A percentile compares a stretch with the other conserved stretches of the same genome.
Evolutionary conservation across 1,140 invertebrate species (phyloP).

Genomic region (Bicyclus anynana): DNA sequence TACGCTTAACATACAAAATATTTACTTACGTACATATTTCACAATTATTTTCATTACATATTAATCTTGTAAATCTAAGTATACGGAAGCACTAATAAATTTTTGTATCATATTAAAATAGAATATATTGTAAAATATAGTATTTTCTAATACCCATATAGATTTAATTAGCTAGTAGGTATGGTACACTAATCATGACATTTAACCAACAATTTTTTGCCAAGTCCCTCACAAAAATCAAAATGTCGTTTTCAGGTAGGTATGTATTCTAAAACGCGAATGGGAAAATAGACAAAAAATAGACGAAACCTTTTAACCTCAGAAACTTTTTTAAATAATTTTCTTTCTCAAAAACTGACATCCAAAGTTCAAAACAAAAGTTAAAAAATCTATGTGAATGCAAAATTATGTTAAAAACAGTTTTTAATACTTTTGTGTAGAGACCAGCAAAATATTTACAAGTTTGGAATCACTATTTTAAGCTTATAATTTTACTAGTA

Average conservation of each 20-base stretch:
- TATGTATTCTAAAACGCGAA: no score
- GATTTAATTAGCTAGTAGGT: conserved; percentile 13
- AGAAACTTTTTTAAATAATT: no score
- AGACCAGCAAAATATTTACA: neutral
- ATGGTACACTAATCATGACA: conserved; percentile 3
- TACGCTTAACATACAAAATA: neutral
- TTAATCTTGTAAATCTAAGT: conserved; percentile 1
- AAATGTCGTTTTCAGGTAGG: no score
- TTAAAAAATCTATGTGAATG: no score
- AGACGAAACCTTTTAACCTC: no score
- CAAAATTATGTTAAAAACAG: no score
- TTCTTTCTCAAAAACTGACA: no score
- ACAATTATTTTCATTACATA: neutral
- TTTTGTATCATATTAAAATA: conserved; percentile 23
- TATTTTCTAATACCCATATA: conserved; percentile 22
- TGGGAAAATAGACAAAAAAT: no score
- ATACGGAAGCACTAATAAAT: conserved; percentile 28
- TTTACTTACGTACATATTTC: conserved; percentile 1
- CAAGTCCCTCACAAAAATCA: no score
- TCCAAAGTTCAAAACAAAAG: no score
- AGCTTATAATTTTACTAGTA: conserved; percentile 7
- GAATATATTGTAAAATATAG: conserved; percentile 31
- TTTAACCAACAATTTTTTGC: neutral
- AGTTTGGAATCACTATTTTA: neutral
- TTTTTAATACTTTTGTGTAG: neutral